Conservation (phyloP, 2,888 invertebrate genomes). For the Campoletis raptor region DNA sequence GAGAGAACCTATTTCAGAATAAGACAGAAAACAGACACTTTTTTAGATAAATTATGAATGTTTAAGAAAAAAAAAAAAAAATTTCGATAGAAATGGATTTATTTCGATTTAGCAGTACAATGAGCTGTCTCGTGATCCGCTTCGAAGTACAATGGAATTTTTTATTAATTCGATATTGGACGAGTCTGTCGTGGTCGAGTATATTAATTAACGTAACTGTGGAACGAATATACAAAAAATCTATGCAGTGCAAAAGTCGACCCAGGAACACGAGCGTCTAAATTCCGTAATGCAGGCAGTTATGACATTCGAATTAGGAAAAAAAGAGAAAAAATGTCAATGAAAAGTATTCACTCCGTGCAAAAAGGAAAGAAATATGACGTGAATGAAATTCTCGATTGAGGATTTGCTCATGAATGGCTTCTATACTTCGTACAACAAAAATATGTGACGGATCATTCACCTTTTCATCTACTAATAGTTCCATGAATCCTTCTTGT, state of each 20-base stretch:
- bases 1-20: background rate
- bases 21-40: background rate
- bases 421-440: conserved; percentile 22
- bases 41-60: background rate
- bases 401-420: conserved; percentile 26
- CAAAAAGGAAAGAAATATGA: conserved; percentile 16
- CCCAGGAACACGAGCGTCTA: background rate
- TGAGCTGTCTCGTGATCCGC: conserved; percentile 12
- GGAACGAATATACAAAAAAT: background rate
- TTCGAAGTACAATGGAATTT: conserved; percentile 60
- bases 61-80: background rate
- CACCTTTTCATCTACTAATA: background rate
- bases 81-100: background rate
- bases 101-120: conserved; percentile 30
- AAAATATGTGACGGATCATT: conserved; percentile 5
- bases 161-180: conserved; percentile 54
- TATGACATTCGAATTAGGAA: background rate
- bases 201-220: conserved; percentile 24
- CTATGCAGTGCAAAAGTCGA: background rate
- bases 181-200: conserved; percentile 24
- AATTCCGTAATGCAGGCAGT: background rate
- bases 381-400: conserved; percentile 36
- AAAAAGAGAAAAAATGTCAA: conserved; percentile 7
- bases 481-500: background rate
- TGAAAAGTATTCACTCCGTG: background rate